These are phyloP conservation scores for Ennomos erosarius DNA, from an alignment of 2,888 invertebrate genomes.

Conservation along the genomic window DNA sequence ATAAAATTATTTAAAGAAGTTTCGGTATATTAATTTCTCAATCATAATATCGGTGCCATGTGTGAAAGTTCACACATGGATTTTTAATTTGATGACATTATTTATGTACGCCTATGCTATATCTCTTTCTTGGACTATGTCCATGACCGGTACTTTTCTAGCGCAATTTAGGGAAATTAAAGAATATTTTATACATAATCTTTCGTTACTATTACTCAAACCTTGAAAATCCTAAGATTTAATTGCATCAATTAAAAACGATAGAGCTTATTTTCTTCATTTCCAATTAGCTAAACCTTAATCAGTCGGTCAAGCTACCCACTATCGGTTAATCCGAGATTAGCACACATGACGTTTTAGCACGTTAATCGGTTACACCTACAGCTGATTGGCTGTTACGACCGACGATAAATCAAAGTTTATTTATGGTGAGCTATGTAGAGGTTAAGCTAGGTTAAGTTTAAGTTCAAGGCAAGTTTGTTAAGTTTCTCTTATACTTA, in stretches of 20 bases:
- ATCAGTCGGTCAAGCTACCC: constrained; percentile 17
- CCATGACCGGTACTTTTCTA: too few relatives aligned
- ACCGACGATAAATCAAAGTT: constrained; percentile 19
- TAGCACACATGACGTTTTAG: constrained; percentile 8
- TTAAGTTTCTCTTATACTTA: too few relatives aligned
- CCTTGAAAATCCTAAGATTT: background rate
- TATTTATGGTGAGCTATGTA: constrained; percentile 13
- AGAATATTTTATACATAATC: too few relatives aligned
- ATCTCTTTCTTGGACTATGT: too few relatives aligned
- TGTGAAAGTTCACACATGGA: too few relatives aligned
- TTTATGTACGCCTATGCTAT: too few relatives aligned
- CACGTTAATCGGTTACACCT: constrained; percentile 6
- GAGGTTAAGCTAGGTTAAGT: constrained; percentile 32
- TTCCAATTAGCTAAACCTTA: constrained; percentile 10
- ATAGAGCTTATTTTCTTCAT: constrained; percentile 6
- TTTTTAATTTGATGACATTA: too few relatives aligned
- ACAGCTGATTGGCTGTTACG: constrained; percentile 11
- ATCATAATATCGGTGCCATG: too few relatives aligned
- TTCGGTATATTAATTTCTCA: too few relatives aligned
- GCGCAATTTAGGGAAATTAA: too few relatives aligned
- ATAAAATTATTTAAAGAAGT: too few relatives aligned
- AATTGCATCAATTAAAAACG: background rate
- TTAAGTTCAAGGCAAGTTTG: constrained; percentile 37
- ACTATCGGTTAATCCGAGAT: constrained; percentile 26
- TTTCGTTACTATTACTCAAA: too few relatives aligned